Conservation (phyloP, 2,797 vertebrate genomes). For the Falco novaeseelandiae region DNA sequence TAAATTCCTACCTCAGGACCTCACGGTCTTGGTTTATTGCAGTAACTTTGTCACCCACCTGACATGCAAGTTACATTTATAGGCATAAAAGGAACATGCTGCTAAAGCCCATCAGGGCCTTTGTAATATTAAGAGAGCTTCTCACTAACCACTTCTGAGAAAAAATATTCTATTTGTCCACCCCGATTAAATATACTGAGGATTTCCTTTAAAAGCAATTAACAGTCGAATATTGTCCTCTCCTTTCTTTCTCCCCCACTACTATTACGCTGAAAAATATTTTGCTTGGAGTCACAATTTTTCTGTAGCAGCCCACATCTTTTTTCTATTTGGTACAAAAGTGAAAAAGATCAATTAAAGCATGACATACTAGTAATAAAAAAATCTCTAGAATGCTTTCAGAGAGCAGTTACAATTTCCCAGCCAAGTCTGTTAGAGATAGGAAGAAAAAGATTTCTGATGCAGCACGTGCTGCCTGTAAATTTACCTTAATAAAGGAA, state of each 20-base stretch:
- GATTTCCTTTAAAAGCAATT: not conserved
- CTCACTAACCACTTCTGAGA: no score
- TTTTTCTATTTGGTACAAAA: not conserved
- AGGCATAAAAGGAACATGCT: not conserved
- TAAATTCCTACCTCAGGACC: not conserved
- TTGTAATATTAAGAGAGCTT: not conserved
- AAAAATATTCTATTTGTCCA: not conserved
- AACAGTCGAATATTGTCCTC: not conserved
- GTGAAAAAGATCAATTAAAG: not conserved
- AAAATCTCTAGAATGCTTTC: not conserved
- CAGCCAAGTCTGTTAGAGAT: not conserved
- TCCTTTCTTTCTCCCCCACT: not conserved
- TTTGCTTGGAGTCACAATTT: not conserved
- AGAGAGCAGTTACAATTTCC: not conserved
- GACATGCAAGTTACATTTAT: accelerated
- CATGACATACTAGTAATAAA: not conserved
- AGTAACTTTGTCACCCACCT: accelerated
- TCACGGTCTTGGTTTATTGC: not conserved
- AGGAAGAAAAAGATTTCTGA: not conserved
- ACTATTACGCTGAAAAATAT: not conserved
- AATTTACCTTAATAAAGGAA: not conserved
- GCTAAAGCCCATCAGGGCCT: not conserved
- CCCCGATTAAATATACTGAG: not conserved
- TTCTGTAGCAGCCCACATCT: not conserved
- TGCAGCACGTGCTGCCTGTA: not conserved